A percentile compares a stretch with the other conserved stretches of the same genome.
phyloP scores from a whole-genome alignment of 2,797 vertebrate genomes.

The Cichlasoma orientale region DNA sequence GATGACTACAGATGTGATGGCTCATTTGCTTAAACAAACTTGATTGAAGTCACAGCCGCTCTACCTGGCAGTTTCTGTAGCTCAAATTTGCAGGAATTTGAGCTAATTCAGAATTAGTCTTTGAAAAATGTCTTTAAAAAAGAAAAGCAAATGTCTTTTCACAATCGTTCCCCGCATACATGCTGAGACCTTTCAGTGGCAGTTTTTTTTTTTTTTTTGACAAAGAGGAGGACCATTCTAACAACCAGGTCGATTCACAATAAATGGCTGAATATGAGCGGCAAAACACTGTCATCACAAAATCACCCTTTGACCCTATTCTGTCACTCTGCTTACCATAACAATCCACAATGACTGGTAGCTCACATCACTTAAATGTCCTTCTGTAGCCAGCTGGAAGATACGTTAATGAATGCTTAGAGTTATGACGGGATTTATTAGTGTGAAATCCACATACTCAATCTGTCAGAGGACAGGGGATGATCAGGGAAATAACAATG shows the following conservation, averaged over 20 bases:
- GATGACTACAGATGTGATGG: background rate
- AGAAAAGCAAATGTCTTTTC: background rate
- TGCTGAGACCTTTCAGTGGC: background rate
- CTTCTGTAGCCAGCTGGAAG: constrained; percentile 28
- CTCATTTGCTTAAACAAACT: background rate
- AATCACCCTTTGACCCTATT: constrained; percentile 49
- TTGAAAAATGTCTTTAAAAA: too few relatives aligned
- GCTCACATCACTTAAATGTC: constrained; percentile 20
- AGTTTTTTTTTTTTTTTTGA: background rate
- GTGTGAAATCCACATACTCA: constrained; percentile 35
- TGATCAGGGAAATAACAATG: constrained; percentile 22
- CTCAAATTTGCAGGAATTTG: background rate
- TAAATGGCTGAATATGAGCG: constrained; percentile 11
- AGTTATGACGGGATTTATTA: constrained; percentile 39
- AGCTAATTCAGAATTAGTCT: background rate
- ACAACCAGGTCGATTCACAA: background rate
- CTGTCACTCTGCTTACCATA: constrained; percentile 33
- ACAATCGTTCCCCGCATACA: background rate
- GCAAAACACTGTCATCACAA: constrained; percentile 23
- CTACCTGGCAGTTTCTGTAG: background rate
- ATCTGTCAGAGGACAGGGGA: constrained; percentile 6
- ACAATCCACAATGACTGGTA: constrained; percentile 27
- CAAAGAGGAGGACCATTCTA: background rate
- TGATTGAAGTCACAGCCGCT: background rate
- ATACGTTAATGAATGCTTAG: constrained; percentile 31